phyloP scores from a whole-genome alignment of 2,888 invertebrate species.

The Acleris holmiana region DNA sequence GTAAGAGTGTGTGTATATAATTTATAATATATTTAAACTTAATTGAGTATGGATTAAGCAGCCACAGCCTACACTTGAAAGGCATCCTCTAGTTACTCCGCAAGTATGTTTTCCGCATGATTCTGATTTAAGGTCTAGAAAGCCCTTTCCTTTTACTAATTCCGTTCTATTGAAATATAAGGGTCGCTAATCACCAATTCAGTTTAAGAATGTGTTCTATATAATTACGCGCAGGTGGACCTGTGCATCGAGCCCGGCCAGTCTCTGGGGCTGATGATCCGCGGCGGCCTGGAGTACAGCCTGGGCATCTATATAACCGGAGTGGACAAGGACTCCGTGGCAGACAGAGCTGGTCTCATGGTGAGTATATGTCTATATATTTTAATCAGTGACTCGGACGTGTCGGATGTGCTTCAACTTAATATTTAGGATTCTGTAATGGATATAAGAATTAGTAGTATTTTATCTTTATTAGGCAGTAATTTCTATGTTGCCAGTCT shows the following conservation, averaged over 20 bases:
- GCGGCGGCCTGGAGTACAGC: conserved; percentile 97
- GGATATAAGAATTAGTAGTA: no score
- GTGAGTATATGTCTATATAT: conserved; percentile 67
- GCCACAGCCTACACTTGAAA: no score
- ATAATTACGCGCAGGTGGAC: conserved; percentile 86
- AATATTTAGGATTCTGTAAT: no score
- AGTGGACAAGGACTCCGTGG: conserved; percentile 96
- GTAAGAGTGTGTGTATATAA: background rate
- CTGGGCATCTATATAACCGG: conserved; percentile 98
- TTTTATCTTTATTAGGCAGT: no score
- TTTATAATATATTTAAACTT: background rate
- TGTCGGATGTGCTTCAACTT: no score
- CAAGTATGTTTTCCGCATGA: no score
- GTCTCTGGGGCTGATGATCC: conserved; percentile 96
- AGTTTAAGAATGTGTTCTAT: no score
- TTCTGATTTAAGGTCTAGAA: no score
- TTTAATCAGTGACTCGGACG: background rate
- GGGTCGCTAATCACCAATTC: no score
- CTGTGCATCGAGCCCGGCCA: conserved; percentile 95
- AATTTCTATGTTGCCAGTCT: no score
- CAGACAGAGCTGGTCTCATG: conserved; percentile 95
- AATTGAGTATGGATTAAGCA: background rate
- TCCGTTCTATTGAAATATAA: background rate
- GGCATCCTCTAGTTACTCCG: no score
- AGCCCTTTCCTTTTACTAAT: background rate